Evolutionary conservation across 1,140 invertebrate species (phyloP).

Genomic region (Musca domestica): DNA sequence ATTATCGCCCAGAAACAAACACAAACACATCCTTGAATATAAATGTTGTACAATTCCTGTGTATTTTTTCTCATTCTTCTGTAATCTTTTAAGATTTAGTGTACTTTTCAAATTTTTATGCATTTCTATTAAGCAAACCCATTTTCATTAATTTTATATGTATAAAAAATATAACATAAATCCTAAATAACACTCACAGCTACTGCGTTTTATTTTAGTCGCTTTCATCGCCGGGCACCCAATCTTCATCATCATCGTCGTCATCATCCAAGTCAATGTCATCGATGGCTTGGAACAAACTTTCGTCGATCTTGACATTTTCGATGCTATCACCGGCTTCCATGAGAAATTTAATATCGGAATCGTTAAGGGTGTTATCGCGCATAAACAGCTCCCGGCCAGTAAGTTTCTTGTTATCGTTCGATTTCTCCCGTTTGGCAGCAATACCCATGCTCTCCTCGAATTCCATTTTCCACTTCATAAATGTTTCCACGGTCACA

Average conservation of each 20-base stretch:
- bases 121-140: no score
- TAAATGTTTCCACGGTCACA: constrained; percentile 94
- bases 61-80: no score
- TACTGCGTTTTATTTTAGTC: constrained; percentile 26
- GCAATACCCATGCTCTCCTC: constrained; percentile 82
- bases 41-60: no score
- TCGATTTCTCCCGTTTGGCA: constrained; percentile 70
- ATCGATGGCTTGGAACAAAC: constrained; percentile 88
- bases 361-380: constrained; percentile 89
- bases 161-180: neutral
- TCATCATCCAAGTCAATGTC: constrained; percentile 84
- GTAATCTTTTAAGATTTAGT: no score
- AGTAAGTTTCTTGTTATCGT: constrained; percentile 72
- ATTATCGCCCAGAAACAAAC: no score
- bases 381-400: constrained; percentile 89
- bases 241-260: constrained; percentile 63
- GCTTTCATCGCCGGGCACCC: constrained; percentile 48
- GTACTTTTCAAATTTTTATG: no score
- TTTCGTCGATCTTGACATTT: constrained; percentile 90
- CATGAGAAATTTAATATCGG: constrained; percentile 92
- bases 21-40: no score
- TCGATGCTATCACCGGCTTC: constrained; percentile 78
- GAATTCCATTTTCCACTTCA: constrained; percentile 92
- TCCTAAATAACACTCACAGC: neutral
- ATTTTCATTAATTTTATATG: neutral